phyloP scores from a whole-genome alignment of 1,140 invertebrate genomes.

The Popillia japonica region DNA sequence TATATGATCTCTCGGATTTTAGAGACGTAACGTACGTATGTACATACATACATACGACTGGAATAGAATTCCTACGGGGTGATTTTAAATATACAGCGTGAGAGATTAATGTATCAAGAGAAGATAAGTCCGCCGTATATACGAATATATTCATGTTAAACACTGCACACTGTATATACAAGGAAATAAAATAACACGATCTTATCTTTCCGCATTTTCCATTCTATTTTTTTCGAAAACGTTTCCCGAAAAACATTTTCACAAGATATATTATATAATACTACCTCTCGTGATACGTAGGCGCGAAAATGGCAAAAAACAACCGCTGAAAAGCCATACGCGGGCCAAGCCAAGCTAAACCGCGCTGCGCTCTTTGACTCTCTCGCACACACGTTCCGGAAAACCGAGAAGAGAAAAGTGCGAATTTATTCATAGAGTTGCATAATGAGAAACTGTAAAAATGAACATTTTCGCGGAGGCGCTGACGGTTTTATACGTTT shows the following conservation, averaged over 20 bases:
- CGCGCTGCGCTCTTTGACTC: conserved; percentile 44
- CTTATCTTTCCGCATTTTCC: too few relatives aligned
- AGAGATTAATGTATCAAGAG: too few relatives aligned
- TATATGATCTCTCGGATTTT: too few relatives aligned
- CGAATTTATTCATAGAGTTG: conserved; percentile 65
- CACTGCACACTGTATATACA: too few relatives aligned
- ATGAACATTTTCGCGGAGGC: conserved; percentile 61
- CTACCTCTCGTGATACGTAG: neutral
- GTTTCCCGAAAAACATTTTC: neutral
- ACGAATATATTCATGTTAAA: too few relatives aligned
- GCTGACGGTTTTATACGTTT: conserved; percentile 61
- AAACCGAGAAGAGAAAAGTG: conserved; percentile 55
- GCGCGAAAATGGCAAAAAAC: neutral
- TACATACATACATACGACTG: too few relatives aligned
- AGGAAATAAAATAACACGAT: too few relatives aligned
- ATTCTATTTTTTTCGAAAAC: too few relatives aligned
- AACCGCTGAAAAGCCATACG: neutral
- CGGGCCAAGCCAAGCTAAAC: conserved; percentile 41
- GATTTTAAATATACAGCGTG: too few relatives aligned
- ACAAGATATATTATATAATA: conserved; percentile 13
- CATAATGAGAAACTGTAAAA: conserved; percentile 66
- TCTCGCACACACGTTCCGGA: conserved; percentile 49
- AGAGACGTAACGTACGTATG: too few relatives aligned
- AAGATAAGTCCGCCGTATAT: too few relatives aligned
- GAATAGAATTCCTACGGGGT: too few relatives aligned